These are phyloP conservation scores for Onychomys leucogaster DNA, from an alignment of 2,797 vertebrate genomes.

Conservation along the genomic window DNA sequence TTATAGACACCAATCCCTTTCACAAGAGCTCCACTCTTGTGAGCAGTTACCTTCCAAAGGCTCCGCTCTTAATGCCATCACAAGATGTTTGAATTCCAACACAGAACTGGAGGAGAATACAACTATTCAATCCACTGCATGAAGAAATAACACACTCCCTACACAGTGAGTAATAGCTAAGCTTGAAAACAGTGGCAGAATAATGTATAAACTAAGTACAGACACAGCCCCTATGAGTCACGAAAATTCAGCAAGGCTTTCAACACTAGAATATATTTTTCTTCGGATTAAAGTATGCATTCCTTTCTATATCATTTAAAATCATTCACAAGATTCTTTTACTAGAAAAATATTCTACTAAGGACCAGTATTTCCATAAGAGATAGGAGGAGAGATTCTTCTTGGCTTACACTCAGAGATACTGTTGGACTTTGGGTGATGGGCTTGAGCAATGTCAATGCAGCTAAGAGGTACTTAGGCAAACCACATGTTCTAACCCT, in stretches of 20 bases:
- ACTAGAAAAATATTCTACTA: neutral
- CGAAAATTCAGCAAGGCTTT: neutral
- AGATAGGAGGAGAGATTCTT: neutral
- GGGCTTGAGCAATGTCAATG: neutral
- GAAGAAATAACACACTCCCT: neutral
- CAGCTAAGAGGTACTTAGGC: neutral
- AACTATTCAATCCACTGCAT: neutral
- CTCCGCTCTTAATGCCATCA: neutral
- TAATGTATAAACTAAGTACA: neutral
- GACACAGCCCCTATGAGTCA: neutral
- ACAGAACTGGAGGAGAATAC: neutral
- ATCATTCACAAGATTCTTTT: neutral
- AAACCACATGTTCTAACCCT: neutral
- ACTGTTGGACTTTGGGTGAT: neutral
- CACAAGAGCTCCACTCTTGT: neutral
- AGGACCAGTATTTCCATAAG: neutral
- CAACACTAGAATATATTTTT: conserved; percentile 16
- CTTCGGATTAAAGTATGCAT: conserved; percentile 10
- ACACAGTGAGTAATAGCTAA: neutral
- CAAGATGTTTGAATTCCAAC: neutral
- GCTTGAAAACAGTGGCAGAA: neutral
- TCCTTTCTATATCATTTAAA: conserved; percentile 31
- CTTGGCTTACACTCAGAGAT: neutral
- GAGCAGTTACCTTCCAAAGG: neutral
- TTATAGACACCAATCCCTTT: neutral